phyloP scores from a whole-genome alignment of 1,140 invertebrate genomes.

The Hermetia illucens region DNA sequence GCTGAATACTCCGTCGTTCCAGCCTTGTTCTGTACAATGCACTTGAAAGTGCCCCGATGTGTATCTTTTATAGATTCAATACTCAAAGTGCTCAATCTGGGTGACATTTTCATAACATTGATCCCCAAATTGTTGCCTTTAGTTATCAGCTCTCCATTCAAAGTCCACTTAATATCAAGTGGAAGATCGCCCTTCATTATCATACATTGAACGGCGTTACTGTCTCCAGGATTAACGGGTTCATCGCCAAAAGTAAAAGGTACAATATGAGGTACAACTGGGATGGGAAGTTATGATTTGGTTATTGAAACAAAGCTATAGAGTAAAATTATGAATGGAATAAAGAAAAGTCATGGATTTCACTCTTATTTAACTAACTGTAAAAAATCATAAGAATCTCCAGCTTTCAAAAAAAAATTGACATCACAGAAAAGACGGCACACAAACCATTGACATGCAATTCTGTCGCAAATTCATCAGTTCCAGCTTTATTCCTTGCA shows the following conservation, averaged over 20 bases:
- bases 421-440: too few relatives aligned
- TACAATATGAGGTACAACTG: conserved; percentile 40
- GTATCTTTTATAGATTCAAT: conserved; percentile 53
- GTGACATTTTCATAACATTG: conserved; percentile 37
- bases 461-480: conserved; percentile 33
- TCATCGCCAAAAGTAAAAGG: conserved; percentile 45
- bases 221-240: conserved; percentile 43
- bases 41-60: conserved; percentile 55
- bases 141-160: neutral
- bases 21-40: conserved; percentile 54
- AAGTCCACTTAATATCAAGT: conserved; percentile 52
- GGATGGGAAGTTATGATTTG: too few relatives aligned
- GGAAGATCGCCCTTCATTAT: conserved; percentile 49
- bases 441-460: conserved; percentile 44
- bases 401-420: too few relatives aligned
- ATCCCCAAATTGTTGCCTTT: conserved; percentile 27
- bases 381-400: too few relatives aligned
- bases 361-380: too few relatives aligned
- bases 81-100: conserved; percentile 48
- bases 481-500: conserved; percentile 39
- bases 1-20: conserved; percentile 49
- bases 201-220: conserved; percentile 44
- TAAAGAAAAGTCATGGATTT: too few relatives aligned
- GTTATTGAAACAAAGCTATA: too few relatives aligned
- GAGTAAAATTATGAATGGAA: too few relatives aligned